Conservation (phyloP, 2,888 invertebrate species). For the Cosmia trapezina region DNA sequence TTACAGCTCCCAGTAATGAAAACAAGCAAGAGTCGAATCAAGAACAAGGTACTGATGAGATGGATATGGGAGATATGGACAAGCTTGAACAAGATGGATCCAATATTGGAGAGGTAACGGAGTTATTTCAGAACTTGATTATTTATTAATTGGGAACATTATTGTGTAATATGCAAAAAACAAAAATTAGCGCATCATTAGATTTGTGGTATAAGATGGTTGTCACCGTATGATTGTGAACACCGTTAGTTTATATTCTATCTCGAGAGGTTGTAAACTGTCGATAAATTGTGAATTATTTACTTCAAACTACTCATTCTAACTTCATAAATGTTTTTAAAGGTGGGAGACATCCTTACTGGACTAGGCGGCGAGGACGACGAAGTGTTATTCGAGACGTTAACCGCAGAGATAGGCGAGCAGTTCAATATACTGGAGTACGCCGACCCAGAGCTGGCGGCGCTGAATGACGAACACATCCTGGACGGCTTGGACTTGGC, state of each 20-base stretch:
- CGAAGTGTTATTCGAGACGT: constrained; percentile 93
- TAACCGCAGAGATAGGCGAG: constrained; percentile 96
- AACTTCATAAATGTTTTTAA: background rate
- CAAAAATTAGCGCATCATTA: too few species aligned
- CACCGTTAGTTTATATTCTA: too few species aligned
- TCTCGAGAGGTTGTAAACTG: too few species aligned
- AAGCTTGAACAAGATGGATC: constrained; percentile 88
- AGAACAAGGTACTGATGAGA: constrained; percentile 85
- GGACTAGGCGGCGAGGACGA: constrained; percentile 97
- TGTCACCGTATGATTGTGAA: too few species aligned
- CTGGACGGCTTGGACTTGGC: constrained; percentile 96
- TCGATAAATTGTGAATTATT: too few species aligned
- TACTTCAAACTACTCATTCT: background rate
- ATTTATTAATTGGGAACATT: background rate
- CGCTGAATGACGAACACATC: constrained; percentile 95
- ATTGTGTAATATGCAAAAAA: background rate
- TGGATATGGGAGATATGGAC: constrained; percentile 89
- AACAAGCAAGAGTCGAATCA: constrained; percentile 78
- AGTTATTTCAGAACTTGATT: background rate
- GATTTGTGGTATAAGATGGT: too few species aligned
- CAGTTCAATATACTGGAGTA: constrained; percentile 99
- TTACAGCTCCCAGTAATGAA: constrained; percentile 71
- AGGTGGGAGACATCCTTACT: constrained; percentile 94
- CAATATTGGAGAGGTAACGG: constrained; percentile 85
- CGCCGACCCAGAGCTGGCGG: constrained; percentile 97